Percentiles rank a stretch among this genome's conserved stretches.
These are phyloP conservation scores for Diarsia rubi DNA, from an alignment of 2,888 invertebrate genomes.

Conservation along the genomic window DNA sequence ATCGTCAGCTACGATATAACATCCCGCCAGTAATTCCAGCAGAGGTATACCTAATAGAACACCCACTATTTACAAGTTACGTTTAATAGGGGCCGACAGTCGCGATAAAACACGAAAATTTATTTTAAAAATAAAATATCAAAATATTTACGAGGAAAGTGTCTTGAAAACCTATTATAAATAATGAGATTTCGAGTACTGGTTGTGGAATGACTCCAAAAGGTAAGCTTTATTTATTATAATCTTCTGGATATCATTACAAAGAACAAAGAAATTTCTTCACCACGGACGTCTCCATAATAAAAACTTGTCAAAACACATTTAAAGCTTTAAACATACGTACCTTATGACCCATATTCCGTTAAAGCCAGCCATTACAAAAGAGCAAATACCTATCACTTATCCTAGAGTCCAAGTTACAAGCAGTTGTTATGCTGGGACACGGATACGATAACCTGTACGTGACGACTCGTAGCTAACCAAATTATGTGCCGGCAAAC, in stretches of 20 bases:
- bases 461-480: constrained; percentile 77
- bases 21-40: no score
- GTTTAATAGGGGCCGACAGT: not conserved
- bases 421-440: constrained; percentile 77
- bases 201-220: not conserved
- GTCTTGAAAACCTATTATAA: not conserved
- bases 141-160: not conserved
- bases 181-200: not conserved
- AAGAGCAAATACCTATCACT: constrained; percentile 70
- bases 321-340: constrained; percentile 36
- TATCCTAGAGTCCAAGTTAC: constrained; percentile 72
- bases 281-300: no score
- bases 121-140: not conserved
- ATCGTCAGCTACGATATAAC: not conserved
- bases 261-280: not conserved
- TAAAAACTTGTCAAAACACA: constrained; percentile 12
- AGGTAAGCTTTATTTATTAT: not conserved
- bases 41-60: no score
- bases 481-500: constrained; percentile 70
- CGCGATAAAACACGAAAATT: not conserved
- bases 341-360: constrained; percentile 52
- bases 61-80: no score
- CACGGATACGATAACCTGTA: constrained; percentile 76
- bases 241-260: not conserved
- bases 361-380: constrained; percentile 60